Base-by-base conservation (phyloP, 1,140 invertebrate genomes). In the Drosophila sp. region DNA sequence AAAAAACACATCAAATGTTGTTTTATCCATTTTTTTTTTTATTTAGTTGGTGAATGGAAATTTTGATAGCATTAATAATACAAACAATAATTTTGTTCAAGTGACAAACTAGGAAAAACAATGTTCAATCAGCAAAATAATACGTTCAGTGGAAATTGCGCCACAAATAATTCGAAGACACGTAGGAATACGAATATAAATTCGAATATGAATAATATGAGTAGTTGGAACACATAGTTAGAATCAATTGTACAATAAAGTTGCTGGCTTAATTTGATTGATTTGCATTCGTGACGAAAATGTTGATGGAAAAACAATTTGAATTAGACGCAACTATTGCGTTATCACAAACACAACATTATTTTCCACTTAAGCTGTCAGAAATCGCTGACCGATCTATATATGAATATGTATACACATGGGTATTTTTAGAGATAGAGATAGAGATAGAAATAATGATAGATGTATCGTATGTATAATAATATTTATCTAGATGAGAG, bases 361-460 rank as follows among this genome's bases (percentile, higher is more conserved):
- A 66, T 83, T 82, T 83, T 82, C 53, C 72, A 78, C 80, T 82
- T 83, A 78, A 81, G 65, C 67, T 45, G 69, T 69, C 78, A 81
- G 63, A 61, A 51, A 72, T 36, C 34, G 56, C 40, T 43, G 40
- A 58, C 40, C 40, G 40, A 45, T 53, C 50, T 16, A 40, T 9
- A 53, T 29, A 41, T 46, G 59, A 72, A 65, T 45, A 8, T 53
- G 40, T 45, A 58, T 32, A 13, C 41, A 21, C 32, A 18, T 18
- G 16, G 4, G 14, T 29, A 53, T n/a, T 34, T 14, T 36, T 32
- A 58, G 16, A 58, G 11, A 32, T 53, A 32, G 21, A n/a, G n/a
- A n/a, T n/a, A n/a, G n/a, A n/a, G n/a, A n/a, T n/a, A n/a, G n/a
- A n/a, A n/a, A n/a, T n/a, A n/a, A n/a, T n/a, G n/a, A 46, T 25